phyloP scores from a whole-genome alignment of 1,140 invertebrate species.

The Drosophila virilis region DNA sequence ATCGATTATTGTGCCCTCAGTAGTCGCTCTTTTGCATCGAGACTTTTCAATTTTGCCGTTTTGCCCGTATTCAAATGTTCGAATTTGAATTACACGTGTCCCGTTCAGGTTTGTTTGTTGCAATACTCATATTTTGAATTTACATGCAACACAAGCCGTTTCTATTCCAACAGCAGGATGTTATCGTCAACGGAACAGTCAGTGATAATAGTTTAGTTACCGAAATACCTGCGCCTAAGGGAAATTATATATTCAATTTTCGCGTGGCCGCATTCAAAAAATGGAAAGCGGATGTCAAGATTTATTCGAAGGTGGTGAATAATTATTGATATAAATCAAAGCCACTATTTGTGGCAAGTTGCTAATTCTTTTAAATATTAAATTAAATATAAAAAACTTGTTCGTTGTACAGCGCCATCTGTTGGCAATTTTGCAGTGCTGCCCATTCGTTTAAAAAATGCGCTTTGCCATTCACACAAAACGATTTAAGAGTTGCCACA shows the following conservation, averaged over 20 bases:
- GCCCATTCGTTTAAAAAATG: background rate
- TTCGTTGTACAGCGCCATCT: background rate
- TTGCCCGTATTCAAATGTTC: background rate
- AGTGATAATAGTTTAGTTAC: background rate
- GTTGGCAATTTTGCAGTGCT: background rate
- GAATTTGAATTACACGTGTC: constrained; percentile 22
- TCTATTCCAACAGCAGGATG: constrained; percentile 40
- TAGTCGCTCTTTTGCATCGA: background rate
- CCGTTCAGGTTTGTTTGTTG: constrained; percentile 25
- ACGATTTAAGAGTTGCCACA: background rate
- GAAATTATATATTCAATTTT: constrained; percentile 45
- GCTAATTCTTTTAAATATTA: too few relatives aligned
- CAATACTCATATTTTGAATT: too few relatives aligned
- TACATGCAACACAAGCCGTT: background rate
- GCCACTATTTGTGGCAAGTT: too few relatives aligned
- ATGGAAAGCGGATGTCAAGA: constrained; percentile 25
- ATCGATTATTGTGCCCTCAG: constrained; percentile 43
- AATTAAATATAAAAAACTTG: background rate
- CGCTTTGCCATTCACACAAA: background rate
- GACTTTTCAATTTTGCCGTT: background rate
- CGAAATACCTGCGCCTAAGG: constrained; percentile 47
- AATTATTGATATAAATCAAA: too few relatives aligned
- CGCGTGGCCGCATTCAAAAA: constrained; percentile 32
- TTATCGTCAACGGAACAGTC: constrained; percentile 24
- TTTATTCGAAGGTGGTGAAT: background rate